These are phyloP conservation scores for Chlorodrepanis virens DNA, from an alignment of 2,113 vertebrate species.

Conservation along the genomic window DNA sequence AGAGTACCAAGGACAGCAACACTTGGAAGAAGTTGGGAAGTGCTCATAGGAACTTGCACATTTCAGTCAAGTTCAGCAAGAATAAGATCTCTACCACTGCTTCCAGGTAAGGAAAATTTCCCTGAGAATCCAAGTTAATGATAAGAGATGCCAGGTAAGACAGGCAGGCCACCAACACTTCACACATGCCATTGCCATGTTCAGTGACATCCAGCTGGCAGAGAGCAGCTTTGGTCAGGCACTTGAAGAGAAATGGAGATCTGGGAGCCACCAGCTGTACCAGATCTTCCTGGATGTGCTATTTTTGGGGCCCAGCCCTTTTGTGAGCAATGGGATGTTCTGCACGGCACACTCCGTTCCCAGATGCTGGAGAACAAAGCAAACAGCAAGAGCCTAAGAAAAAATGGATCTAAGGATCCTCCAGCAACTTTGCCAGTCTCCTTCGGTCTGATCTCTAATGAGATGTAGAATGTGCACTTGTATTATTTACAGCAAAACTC, in stretches of 20 bases:
- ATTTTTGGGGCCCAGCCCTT: not conserved
- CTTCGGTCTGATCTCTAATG: not conserved
- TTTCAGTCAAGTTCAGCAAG: not conserved
- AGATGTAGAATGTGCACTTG: not conserved
- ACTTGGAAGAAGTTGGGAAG: not conserved
- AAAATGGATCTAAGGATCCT: not conserved
- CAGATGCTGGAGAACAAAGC: slow-evolving; percentile 25
- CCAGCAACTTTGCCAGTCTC: not conserved
- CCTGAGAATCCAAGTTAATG: not conserved
- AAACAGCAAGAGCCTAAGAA: not conserved
- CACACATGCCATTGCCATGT: not conserved
- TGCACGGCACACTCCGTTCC: not conserved
- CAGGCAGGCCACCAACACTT: not conserved
- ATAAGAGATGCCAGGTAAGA: not conserved
- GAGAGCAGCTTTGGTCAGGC: not conserved
- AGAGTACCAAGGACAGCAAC: not conserved
- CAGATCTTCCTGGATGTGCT: not conserved
- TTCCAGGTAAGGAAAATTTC: not conserved
- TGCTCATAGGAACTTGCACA: not conserved
- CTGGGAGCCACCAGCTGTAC: not conserved
- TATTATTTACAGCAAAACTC: not conserved
- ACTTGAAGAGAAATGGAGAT: not conserved
- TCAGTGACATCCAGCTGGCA: not conserved
- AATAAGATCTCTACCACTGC: not conserved
- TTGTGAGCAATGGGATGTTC: not conserved